Evolutionary conservation across 2,797 vertebrate species (phyloP), one percentile per base, ranked within the genome.

Genomic region (Artibeus jamaicensis): DNA sequence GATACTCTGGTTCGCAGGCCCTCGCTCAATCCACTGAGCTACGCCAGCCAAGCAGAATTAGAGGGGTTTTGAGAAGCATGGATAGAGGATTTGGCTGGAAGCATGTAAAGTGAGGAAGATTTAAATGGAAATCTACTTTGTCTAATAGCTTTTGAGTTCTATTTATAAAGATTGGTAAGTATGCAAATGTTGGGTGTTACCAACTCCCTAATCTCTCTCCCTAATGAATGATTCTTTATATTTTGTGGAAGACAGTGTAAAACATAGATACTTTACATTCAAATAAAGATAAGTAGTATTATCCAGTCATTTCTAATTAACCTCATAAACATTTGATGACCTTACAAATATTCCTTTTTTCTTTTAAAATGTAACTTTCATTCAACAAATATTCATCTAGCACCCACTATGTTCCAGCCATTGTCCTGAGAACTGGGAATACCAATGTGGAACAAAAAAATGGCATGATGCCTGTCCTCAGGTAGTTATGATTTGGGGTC

Each of bases 221-320:
- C 29, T n/a, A 67, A 70, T 12, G 9, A 74, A 62, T 10, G 29
- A 59, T 42, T 88, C 48, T 65, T 79, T 32, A 39, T 68, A 53
- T 57, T 74, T 86, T 76, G 42, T 53, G 4, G 65, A 78, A 95
- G 84, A 81, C 22, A 92, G 15, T 26, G 42, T 71, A 86, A 57
- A 84, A 84, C 50, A 70, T 46, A 26, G 8, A 1, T 62, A 73
- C 78, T 77, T 91, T 70, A 57, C 26, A 21, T 32, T 46, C n/a
- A 77, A 67, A 89, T 93, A 94, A 91, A 92, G 95, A 84, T 55
- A 79, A 94, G 19, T 46, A 50, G 26, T 59, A n/a, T 59, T 88
- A 81, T 16, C 19, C 79, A 24, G 53, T 50, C 50, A 83, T 79
- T 86, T 94, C 46, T 82, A 92, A 71, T 22, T 68, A 78, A 92